A percentile compares a stretch with the other conserved stretches of the same genome.
phyloP scores from a whole-genome alignment of 1,140 invertebrate genomes.

The Proctacanthus coquilletti region DNA sequence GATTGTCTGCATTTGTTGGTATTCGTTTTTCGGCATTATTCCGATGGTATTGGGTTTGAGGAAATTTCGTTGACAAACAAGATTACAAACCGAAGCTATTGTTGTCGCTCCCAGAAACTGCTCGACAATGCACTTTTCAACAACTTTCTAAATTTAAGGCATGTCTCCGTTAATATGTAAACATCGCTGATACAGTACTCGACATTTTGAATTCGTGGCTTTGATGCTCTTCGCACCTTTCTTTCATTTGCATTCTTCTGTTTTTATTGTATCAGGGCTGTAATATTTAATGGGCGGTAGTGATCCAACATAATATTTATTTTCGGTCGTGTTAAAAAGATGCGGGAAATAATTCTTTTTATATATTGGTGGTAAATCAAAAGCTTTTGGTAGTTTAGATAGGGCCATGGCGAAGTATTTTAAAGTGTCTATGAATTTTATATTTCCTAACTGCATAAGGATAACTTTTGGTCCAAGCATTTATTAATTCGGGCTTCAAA shows the following conservation, averaged over 20 bases:
- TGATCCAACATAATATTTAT: conserved; percentile 13
- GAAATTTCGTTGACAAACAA: neutral
- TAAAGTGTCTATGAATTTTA: too few relatives aligned
- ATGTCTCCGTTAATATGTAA: neutral
- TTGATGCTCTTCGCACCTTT: neutral
- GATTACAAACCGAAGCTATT: neutral
- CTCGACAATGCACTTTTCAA: too few relatives aligned
- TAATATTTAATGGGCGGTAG: conserved; percentile 10
- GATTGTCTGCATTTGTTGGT: too few relatives aligned
- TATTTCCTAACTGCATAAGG: too few relatives aligned
- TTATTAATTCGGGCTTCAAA: too few relatives aligned
- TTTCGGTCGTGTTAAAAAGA: conserved; percentile 14
- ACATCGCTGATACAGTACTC: neutral
- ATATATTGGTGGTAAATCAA: too few relatives aligned
- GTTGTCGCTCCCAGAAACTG: too few relatives aligned
- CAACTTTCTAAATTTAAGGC: neutral
- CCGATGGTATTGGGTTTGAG: neutral
- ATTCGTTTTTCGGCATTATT: too few relatives aligned
- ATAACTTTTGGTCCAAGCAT: too few relatives aligned
- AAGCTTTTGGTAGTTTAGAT: too few relatives aligned
- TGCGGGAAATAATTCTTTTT: conserved; percentile 15
- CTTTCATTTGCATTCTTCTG: conserved; percentile 7
- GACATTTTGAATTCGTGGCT: neutral
- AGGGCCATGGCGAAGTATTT: too few relatives aligned
- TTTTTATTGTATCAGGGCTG: conserved; percentile 9